Conservation (phyloP, 2,113 vertebrate genomes). For the Nipponia nippon region DNA sequence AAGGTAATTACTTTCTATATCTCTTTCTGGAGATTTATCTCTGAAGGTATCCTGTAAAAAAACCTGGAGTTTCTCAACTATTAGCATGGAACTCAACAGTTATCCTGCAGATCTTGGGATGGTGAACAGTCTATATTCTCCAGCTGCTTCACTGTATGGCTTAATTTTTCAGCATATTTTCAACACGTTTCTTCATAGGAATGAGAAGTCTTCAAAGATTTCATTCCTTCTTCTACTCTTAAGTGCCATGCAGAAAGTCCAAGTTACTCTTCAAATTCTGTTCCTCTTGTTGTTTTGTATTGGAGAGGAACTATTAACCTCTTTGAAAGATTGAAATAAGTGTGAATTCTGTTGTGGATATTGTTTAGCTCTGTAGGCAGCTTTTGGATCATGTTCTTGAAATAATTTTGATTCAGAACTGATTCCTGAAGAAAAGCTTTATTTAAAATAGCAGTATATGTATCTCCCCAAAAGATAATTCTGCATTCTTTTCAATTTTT, state of each 20-base stretch:
- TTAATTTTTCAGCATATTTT: background rate
- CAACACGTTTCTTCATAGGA: background rate
- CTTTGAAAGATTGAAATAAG: background rate
- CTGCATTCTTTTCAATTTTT: constrained; percentile 26
- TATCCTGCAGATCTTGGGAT: background rate
- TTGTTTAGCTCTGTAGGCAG: background rate
- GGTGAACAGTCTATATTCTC: background rate
- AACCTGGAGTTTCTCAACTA: background rate
- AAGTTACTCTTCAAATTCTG: background rate
- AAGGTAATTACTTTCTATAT: background rate
- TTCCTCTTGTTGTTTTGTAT: background rate
- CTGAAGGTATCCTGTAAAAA: background rate
- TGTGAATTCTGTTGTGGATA: background rate
- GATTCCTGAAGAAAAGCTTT: background rate
- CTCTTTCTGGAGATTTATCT: background rate
- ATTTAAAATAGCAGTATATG: constrained; percentile 1
- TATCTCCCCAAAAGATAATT: constrained; percentile 29
- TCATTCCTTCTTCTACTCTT: background rate
- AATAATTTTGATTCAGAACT: constrained; percentile 45
- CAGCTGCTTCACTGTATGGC: constrained; percentile 4
- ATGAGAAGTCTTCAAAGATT: background rate
- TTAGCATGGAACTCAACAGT: background rate
- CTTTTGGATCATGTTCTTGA: background rate
- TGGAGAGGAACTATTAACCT: background rate
- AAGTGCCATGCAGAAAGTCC: background rate